Evolutionary conservation across 2,888 invertebrate species (phyloP).

Genomic region (Schrankia costaestrigalis): DNA sequence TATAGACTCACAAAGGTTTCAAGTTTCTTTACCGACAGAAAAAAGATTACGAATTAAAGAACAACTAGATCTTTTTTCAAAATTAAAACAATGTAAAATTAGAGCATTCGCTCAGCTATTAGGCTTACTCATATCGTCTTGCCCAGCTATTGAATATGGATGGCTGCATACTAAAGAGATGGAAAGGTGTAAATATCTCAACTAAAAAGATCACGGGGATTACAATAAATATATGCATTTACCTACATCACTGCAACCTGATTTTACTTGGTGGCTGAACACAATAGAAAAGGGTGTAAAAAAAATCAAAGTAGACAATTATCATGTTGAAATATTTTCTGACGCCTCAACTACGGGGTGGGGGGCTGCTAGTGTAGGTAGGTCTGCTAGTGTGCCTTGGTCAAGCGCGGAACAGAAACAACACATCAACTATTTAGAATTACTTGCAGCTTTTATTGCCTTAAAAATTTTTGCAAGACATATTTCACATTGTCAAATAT

Average conservation of each 20-base stretch:
- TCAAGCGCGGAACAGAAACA: neutral
- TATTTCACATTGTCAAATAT: conserved; percentile 4
- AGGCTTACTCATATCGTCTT: conserved; percentile 26
- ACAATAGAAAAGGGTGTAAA: no score
- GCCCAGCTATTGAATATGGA: conserved; percentile 35
- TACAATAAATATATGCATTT: no score
- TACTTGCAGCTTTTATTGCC: neutral
- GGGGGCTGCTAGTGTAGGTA: neutral
- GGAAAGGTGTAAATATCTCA: no score
- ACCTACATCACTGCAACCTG: no score
- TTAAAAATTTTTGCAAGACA: neutral
- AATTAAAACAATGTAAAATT: conserved; percentile 17
- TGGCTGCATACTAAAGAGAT: conserved; percentile 27
- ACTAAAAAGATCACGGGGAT: no score
- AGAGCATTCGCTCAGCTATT: conserved; percentile 22
- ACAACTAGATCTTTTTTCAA: conserved; percentile 4
- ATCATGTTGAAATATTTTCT: neutral
- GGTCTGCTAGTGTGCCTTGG: neutral
- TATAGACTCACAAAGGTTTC: conserved; percentile 1
- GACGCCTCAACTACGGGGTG: neutral
- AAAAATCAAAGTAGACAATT: no score
- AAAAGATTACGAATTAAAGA: no score
- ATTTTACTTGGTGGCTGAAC: no score
- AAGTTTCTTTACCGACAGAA: no score
- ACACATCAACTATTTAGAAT: neutral